Evolutionary conservation across 2,888 invertebrate genomes (phyloP).

Genomic region (Helicoverpa assulta): DNA sequence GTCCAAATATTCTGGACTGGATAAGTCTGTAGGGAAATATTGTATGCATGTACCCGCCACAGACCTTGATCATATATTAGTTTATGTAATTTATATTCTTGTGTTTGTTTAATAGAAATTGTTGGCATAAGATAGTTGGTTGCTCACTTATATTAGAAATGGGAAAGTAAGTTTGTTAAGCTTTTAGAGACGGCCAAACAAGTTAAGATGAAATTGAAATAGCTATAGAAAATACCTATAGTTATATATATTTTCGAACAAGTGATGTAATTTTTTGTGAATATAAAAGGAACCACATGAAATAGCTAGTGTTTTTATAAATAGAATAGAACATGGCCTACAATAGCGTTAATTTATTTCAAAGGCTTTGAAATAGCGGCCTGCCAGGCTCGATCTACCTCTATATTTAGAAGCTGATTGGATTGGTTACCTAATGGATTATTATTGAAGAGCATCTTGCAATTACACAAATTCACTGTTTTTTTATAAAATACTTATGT

Average conservation of each 20-base stretch:
- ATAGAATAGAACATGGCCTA: not conserved
- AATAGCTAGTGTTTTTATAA: not conserved
- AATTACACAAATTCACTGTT: too few relatives aligned
- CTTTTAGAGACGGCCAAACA: too few relatives aligned
- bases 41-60: conserved; percentile 65
- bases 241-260: too few relatives aligned
- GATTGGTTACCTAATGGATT: conserved; percentile 11
- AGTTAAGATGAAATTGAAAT: too few relatives aligned
- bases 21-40: conserved; percentile 66
- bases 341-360: conserved; percentile 23
- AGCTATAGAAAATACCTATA: too few relatives aligned
- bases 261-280: too few relatives aligned
- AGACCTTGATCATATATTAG: conserved; percentile 64
- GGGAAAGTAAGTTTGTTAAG: too few relatives aligned
- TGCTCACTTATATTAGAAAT: not conserved
- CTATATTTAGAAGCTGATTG: conserved; percentile 5
- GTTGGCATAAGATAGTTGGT: conserved; percentile 4
- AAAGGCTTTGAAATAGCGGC: conserved; percentile 17
- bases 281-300: not conserved
- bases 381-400: not conserved
- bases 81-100: conserved; percentile 61
- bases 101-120: conserved; percentile 63
- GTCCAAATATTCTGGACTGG: conserved; percentile 44
- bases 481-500: too few relatives aligned
- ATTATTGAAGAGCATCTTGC: not conserved